Evolutionary conservation across 2,113 vertebrate species (phyloP).

Genomic region (Astatoreochromis straeleni): DNA sequence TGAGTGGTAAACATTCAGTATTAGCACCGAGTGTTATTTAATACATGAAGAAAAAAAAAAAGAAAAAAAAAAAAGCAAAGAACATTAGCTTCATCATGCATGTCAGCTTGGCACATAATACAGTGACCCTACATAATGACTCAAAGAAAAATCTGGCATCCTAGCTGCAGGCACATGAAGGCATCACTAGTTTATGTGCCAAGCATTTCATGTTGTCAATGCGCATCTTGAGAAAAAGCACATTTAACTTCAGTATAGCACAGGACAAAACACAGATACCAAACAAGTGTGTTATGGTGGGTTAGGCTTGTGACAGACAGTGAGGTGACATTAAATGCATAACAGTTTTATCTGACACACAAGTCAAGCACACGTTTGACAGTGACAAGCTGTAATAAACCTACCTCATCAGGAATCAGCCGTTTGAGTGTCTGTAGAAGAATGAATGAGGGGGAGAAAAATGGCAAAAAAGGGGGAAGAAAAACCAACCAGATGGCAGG

Average conservation of each 20-base stretch:
- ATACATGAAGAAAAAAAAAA: not conserved
- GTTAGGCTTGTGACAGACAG: conserved; percentile 4
- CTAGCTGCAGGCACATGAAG: not conserved
- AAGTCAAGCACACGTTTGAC: not conserved
- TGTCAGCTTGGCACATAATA: not conserved
- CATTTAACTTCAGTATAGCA: not conserved
- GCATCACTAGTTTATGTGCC: not conserved
- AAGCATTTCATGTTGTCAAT: not conserved
- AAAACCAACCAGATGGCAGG: not conserved
- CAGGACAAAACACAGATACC: not conserved
- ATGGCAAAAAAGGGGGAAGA: not conserved
- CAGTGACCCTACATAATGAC: not conserved
- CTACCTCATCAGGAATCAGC: conserved; percentile 92
- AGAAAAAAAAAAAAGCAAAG: not conserved
- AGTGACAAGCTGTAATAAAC: conserved; percentile 35
- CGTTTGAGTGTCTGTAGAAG: conserved; percentile 83
- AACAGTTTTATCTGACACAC: not conserved
- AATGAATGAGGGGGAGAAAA: conserved; percentile 7
- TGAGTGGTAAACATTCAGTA: not conserved
- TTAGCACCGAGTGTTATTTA: not conserved
- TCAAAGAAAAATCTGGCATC: not conserved
- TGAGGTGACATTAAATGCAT: not conserved
- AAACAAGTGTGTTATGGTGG: not conserved
- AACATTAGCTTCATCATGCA: not conserved
- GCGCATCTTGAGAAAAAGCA: not conserved